These are phyloP conservation scores for Pygoscelis adeliae DNA, from an alignment of 2,113 vertebrate genomes.

Conservation along the genomic window DNA sequence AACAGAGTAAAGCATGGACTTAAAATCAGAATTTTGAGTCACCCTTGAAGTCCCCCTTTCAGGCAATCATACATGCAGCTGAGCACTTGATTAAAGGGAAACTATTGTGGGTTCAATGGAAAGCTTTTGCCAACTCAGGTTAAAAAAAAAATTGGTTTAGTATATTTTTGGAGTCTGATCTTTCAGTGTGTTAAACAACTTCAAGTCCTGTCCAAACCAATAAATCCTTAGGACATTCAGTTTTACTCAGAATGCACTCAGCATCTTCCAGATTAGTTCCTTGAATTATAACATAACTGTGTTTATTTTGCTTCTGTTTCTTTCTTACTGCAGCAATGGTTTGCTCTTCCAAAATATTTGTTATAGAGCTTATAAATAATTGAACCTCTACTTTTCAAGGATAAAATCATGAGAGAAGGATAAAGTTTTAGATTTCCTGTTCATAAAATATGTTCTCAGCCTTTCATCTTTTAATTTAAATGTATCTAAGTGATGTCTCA, in stretches of 20 bases:
- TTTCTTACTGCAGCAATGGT: background rate
- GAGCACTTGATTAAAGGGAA: background rate
- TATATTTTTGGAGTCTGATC: background rate
- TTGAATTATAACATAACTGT: background rate
- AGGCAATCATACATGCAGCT: background rate
- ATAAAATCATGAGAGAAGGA: background rate
- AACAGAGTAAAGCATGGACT: background rate
- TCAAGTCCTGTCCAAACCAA: background rate
- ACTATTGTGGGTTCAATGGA: background rate
- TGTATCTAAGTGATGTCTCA: background rate
- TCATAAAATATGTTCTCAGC: background rate
- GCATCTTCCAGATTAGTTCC: background rate
- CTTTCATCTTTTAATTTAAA: slow-evolving; percentile 9
- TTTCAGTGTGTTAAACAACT: background rate
- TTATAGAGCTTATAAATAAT: background rate
- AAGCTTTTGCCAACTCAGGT: background rate
- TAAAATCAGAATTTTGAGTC: background rate
- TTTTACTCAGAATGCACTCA: background rate
- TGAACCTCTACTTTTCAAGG: background rate
- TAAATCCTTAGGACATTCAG: background rate
- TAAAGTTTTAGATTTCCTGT: background rate
- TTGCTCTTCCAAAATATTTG: background rate
- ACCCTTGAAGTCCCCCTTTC: background rate
- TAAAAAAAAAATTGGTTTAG: background rate
- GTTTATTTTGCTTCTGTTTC: slow-evolving; percentile 8